A percentile compares a stretch with the other conserved stretches of the same genome.
Conservation (phyloP, 2,113 vertebrate species). For the Gobio gobio region DNA sequence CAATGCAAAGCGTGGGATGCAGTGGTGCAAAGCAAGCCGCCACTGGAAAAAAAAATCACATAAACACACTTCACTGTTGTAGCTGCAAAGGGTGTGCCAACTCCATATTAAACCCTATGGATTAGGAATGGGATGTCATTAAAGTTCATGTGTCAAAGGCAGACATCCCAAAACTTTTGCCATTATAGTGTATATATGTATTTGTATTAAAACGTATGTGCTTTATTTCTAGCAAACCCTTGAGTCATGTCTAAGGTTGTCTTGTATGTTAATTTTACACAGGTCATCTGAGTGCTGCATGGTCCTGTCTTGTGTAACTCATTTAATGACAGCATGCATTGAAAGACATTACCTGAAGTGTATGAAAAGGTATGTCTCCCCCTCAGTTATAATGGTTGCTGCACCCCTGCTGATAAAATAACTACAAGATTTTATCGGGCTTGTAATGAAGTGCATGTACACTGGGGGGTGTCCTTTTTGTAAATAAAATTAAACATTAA, state of each 20-base stretch:
- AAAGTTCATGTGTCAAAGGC: too few species aligned
- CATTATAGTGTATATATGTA: background rate
- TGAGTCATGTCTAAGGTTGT: background rate
- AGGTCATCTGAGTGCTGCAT: background rate
- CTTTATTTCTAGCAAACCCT: background rate
- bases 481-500: background rate
- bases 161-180: too few species aligned
- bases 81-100: too few species aligned
- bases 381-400: background rate
- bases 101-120: too few species aligned
- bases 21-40: too few species aligned
- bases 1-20: too few species aligned
- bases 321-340: background rate
- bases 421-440: background rate
- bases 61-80: too few species aligned
- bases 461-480: constrained; percentile 20
- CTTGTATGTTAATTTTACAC: background rate
- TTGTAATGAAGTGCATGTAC: constrained; percentile 24
- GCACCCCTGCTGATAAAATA: background rate
- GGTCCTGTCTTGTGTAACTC: background rate
- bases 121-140: too few species aligned
- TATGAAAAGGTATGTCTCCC: background rate
- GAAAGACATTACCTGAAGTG: background rate
- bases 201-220: background rate
- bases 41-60: too few species aligned